Conservation (phyloP, 53 echinoderm and acorn worm genomes). For the Paracentrotus lividus region DNA sequence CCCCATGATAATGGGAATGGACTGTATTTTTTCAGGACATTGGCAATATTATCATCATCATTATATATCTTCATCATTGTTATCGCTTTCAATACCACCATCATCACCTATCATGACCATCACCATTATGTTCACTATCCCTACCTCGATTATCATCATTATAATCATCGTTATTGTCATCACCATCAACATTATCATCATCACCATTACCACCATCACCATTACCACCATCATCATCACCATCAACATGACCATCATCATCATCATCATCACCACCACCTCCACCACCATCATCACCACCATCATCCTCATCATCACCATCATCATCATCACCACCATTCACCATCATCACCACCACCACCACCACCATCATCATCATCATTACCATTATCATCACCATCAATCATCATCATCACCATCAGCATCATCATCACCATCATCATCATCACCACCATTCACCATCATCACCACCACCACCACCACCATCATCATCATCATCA, state of each 20-base stretch:
- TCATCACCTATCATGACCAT: not conserved
- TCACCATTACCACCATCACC: not conserved
- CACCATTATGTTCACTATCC: not conserved
- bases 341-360: too few relatives aligned
- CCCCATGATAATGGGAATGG: too few relatives aligned
- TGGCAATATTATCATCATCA: too few relatives aligned
- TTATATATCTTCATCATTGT: not conserved
- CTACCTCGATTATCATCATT: not conserved
- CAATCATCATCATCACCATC: not conserved
- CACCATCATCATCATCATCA: slow-evolving; percentile 17
- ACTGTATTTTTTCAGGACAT: too few relatives aligned
- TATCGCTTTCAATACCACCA: not conserved
- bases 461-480: not conserved
- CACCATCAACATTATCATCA: not conserved
- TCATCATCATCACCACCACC: not conserved
- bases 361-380: not conserved
- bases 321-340: not conserved
- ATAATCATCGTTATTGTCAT: not conserved
- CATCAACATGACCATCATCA: not conserved
- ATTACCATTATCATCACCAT: not conserved
- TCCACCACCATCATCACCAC: not conserved
- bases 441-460: slow-evolving; percentile 10
- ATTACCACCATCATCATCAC: slow-evolving; percentile 5
- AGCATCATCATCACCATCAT: not conserved
- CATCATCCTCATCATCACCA: not conserved